phyloP scores from a whole-genome alignment of 1,140 invertebrate species.

The Dysdera silvatica region DNA sequence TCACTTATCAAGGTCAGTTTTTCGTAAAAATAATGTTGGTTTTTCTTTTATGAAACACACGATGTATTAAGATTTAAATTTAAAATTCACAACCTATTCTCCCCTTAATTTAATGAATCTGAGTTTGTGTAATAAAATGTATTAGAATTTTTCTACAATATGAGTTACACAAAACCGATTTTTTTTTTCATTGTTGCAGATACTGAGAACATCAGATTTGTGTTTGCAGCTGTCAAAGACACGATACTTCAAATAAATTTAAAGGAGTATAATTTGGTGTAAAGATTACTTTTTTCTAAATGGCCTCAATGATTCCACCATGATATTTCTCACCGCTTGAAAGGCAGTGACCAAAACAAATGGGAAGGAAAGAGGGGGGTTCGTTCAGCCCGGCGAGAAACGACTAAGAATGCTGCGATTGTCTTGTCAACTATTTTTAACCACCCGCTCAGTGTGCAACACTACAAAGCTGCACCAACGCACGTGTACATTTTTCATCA shows the following conservation, averaged over 20 bases:
- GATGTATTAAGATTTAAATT: too few relatives aligned
- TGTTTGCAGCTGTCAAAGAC: constrained; percentile 99
- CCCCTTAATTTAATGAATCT: too few relatives aligned
- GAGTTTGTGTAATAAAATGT: too few relatives aligned
- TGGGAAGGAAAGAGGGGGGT: neutral
- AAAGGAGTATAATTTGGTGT: constrained; percentile 98
- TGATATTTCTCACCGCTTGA: neutral
- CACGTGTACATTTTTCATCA: too few relatives aligned
- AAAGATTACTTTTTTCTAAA: constrained; percentile 39
- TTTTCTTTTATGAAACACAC: too few relatives aligned
- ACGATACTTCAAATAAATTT: constrained; percentile 98
- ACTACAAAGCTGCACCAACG: too few relatives aligned
- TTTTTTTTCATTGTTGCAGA: constrained; percentile 54
- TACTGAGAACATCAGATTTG: constrained; percentile 99
- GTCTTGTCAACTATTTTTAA: neutral
- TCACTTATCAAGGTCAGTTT: too few relatives aligned
- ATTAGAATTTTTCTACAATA: too few relatives aligned
- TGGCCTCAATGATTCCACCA: constrained; percentile 10
- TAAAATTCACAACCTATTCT: too few relatives aligned
- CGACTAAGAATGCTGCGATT: neutral
- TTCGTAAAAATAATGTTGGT: too few relatives aligned
- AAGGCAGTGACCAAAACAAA: neutral
- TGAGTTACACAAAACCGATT: too few relatives aligned
- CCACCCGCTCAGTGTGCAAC: too few relatives aligned
- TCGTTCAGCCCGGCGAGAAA: neutral